A percentile compares a stretch with the other conserved stretches of the same genome.
Conservation (phyloP, 2,888 invertebrate genomes). For the Ryuthela nishihirai region DNA sequence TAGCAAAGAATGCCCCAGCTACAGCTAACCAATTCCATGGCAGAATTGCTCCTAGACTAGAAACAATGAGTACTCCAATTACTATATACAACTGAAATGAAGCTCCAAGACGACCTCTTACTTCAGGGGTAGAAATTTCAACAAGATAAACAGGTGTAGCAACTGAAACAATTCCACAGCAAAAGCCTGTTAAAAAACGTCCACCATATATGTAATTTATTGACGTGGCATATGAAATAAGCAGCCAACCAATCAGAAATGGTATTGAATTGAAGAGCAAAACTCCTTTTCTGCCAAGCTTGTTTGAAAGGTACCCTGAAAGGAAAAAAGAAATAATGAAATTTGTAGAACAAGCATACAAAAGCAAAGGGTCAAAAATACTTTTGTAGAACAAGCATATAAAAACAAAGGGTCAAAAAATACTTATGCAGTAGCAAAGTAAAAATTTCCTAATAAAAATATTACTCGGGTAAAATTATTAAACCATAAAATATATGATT, state of each 20-base stretch:
- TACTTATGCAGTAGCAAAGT: too few relatives aligned
- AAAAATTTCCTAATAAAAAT: too few relatives aligned
- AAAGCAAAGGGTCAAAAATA: too few relatives aligned
- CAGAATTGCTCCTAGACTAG: slow-evolving; percentile 69
- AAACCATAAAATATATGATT: too few relatives aligned
- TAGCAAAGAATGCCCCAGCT: not conserved
- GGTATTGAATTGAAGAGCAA: slow-evolving; percentile 65
- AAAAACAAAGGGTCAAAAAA: too few relatives aligned
- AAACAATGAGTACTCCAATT: slow-evolving; percentile 71
- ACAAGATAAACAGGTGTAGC: slow-evolving; percentile 88
- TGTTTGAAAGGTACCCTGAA: slow-evolving; percentile 79
- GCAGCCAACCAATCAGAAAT: slow-evolving; percentile 69
- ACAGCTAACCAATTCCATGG: slow-evolving; percentile 78
- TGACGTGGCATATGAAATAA: slow-evolving; percentile 70
- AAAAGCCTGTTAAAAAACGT: slow-evolving; percentile 78
- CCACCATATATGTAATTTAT: slow-evolving; percentile 72
- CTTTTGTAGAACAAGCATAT: too few relatives aligned
- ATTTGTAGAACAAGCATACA: too few relatives aligned
- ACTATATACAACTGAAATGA: slow-evolving; percentile 84
- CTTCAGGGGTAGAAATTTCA: slow-evolving; percentile 87
- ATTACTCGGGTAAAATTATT: too few relatives aligned
- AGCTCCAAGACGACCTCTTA: slow-evolving; percentile 83
- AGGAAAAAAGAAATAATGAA: slow-evolving; percentile 46
- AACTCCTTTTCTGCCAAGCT: slow-evolving; percentile 72
- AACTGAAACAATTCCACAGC: slow-evolving; percentile 80